A percentile compares a stretch with the other conserved stretches of the same genome.
Evolutionary conservation across 2,888 invertebrate genomes (phyloP).

Genomic region (Eupithecia inturbata): DNA sequence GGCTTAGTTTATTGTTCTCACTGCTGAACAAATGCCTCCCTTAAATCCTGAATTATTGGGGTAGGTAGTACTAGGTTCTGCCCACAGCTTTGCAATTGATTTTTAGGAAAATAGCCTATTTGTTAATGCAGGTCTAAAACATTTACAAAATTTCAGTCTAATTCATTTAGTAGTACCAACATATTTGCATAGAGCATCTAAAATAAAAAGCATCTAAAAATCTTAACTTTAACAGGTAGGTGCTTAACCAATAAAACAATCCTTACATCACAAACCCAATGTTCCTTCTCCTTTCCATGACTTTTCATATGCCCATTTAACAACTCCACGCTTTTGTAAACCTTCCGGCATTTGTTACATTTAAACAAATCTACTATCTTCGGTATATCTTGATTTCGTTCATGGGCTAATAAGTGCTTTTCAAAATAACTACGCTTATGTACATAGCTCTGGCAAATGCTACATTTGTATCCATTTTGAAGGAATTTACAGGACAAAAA

Average conservation of each 20-base stretch:
- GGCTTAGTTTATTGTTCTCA: too few species aligned
- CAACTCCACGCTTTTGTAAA: slow-evolving; percentile 60
- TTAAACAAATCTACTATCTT: slow-evolving; percentile 61
- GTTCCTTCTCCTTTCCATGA: slow-evolving; percentile 59
- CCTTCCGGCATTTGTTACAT: slow-evolving; percentile 63
- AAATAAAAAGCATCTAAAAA: too few species aligned
- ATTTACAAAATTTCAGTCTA: too few species aligned
- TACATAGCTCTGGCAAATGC: slow-evolving; percentile 61
- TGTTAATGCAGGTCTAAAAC: too few species aligned
- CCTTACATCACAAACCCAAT: slow-evolving; percentile 76
- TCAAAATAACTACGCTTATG: slow-evolving; percentile 66
- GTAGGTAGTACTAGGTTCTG: too few species aligned
- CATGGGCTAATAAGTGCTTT: slow-evolving; percentile 65
- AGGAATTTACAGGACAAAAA: slow-evolving; percentile 66
- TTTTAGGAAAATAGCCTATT: too few species aligned
- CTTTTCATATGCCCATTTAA: slow-evolving; percentile 58
- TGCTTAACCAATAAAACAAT: neutral
- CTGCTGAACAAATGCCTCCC: too few species aligned
- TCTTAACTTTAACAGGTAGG: too few species aligned
- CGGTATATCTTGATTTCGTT: slow-evolving; percentile 60
- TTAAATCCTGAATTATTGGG: too few species aligned
- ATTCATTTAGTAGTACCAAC: too few species aligned
- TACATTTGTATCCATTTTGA: slow-evolving; percentile 71
- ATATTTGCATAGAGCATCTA: too few species aligned
- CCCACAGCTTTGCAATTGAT: too few species aligned